A percentile compares a stretch with the other conserved stretches of the same genome.
Evolutionary conservation across 1,140 invertebrate species (phyloP).

Genomic region (Samia ricini): DNA sequence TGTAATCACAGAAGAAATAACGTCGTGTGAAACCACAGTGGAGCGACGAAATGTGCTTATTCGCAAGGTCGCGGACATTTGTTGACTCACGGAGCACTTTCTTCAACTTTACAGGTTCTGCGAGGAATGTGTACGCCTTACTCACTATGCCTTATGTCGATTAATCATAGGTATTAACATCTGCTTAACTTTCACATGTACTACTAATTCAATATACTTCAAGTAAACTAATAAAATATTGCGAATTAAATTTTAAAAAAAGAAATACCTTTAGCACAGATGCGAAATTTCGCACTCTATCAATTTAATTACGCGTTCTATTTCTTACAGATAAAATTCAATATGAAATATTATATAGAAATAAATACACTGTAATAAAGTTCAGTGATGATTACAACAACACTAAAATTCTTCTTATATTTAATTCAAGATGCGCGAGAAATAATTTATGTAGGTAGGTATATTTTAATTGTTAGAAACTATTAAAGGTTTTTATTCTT

Average conservation of each 20-base stretch:
- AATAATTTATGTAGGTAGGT: no score
- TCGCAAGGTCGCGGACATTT: slow-evolving; percentile 39
- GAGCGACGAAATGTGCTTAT: slow-evolving; percentile 15
- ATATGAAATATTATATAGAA: no score
- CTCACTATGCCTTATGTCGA: not conserved
- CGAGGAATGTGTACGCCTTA: not conserved
- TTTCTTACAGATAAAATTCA: no score
- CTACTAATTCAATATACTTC: not conserved
- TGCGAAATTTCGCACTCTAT: no score
- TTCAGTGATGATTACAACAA: no score
- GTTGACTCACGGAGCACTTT: slow-evolving; percentile 43
- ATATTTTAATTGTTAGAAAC: no score
- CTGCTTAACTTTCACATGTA: not conserved
- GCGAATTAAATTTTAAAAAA: not conserved
- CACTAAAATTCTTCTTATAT: no score
- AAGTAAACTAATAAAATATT: not conserved
- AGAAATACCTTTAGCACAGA: no score
- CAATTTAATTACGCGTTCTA: no score
- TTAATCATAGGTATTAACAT: not conserved
- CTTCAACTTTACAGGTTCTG: slow-evolving; percentile 20
- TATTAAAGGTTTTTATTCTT: no score
- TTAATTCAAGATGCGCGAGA: no score
- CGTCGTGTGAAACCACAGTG: not conserved
- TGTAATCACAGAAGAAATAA: not conserved
- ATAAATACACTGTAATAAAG: no score